phyloP scores from a whole-genome alignment of 2,888 invertebrate genomes.

The Drosophila emarginata region DNA sequence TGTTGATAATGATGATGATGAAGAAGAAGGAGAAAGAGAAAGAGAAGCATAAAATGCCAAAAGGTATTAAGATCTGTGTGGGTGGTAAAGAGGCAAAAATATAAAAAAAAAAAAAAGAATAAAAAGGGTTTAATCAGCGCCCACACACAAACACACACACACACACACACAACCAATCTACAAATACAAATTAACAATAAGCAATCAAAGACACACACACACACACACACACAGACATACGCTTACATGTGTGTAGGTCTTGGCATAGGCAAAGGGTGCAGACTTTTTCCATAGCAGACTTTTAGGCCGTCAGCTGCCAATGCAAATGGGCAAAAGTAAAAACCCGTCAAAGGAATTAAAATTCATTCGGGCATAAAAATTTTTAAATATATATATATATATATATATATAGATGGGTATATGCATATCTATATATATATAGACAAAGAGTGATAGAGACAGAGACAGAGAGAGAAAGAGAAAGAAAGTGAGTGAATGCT shows the following conservation, averaged over 20 bases:
- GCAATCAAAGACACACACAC: constrained; percentile 69
- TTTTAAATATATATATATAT: constrained; percentile 78
- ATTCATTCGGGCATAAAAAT: constrained; percentile 82
- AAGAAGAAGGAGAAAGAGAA: constrained; percentile 50
- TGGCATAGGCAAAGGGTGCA: constrained; percentile 9
- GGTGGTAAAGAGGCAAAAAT: constrained; percentile 3
- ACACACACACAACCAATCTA: constrained; percentile 54
- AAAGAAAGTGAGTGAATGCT: constrained; percentile 39
- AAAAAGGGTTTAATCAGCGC: constrained; percentile 76
- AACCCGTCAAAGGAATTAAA: constrained; percentile 82
- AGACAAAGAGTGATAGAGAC: constrained; percentile 9
- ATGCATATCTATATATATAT: constrained; percentile 5
- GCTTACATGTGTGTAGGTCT: constrained; percentile 23
- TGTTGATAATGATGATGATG: constrained; percentile 20
- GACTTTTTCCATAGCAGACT: constrained; percentile 53
- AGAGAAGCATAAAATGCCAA: constrained; percentile 70
- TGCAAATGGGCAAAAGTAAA: constrained; percentile 58
- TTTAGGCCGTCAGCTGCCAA: constrained; percentile 74
- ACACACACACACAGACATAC: constrained; percentile 22
- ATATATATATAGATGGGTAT: constrained; percentile 33
- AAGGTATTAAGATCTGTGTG: constrained; percentile 65
- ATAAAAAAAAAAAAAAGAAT: no score
- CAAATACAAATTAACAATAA: constrained; percentile 77
- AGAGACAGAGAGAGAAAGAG: constrained; percentile 31
- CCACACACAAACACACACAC: constrained; percentile 31